These are phyloP conservation scores for Ormia ochracea DNA, from an alignment of 2,888 invertebrate genomes.

Conservation along the genomic window DNA sequence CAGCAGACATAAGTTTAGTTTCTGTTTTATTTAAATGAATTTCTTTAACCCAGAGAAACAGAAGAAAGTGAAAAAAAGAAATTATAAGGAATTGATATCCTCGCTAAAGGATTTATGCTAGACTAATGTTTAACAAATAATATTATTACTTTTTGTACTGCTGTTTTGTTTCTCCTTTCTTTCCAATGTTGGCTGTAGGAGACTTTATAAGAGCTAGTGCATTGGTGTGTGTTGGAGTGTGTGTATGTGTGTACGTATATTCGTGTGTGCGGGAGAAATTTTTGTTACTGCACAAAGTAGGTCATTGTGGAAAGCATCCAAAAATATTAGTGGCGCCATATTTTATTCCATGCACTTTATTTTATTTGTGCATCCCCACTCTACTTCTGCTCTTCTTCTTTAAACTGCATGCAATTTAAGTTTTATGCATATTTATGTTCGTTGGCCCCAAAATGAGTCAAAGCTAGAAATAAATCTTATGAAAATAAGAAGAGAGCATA, in stretches of 20 bases:
- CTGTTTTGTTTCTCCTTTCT: conserved; percentile 23
- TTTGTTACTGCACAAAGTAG: conserved; percentile 45
- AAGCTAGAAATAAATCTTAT: conserved; percentile 58
- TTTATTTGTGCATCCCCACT: conserved; percentile 14
- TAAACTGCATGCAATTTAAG: conserved; percentile 39
- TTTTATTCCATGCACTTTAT: conserved; percentile 46
- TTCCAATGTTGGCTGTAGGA: not conserved
- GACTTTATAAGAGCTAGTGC: no score
- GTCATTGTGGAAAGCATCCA: conserved; percentile 53
- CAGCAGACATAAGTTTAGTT: conserved; percentile 37
- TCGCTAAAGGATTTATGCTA: conserved; percentile 56
- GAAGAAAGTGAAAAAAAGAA: no score
- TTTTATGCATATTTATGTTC: conserved; percentile 60
- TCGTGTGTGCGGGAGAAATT: conserved; percentile 2
- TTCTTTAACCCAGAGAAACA: conserved; percentile 18
- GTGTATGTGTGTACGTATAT: not conserved
- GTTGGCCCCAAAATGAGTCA: conserved; percentile 60
- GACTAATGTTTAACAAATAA: conserved; percentile 61
- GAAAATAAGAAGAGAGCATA: conserved; percentile 21
- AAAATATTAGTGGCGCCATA: conserved; percentile 62
- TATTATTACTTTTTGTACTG: conserved; percentile 31
- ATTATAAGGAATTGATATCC: conserved; percentile 49
- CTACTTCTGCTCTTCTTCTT: not conserved
- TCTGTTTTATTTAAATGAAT: conserved; percentile 16
- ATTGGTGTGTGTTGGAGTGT: not conserved